Conservation (phyloP, 2,888 invertebrate species). For the Podotricha telesiphe region DNA sequence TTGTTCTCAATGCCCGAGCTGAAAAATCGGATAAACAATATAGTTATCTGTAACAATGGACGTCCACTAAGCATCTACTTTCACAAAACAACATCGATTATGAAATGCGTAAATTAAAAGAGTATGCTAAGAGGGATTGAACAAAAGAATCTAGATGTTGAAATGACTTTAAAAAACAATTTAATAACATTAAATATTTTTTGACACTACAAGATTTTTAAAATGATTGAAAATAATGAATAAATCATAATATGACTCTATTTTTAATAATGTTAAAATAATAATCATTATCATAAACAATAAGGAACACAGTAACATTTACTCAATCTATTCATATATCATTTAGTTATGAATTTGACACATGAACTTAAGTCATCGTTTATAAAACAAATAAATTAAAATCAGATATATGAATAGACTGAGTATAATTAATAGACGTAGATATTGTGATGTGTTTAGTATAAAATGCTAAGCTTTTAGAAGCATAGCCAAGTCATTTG, state of each 20-base stretch:
- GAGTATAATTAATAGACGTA: conserved; percentile 7
- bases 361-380: background rate
- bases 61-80: conserved; percentile 51
- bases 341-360: background rate
- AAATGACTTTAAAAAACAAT: background rate
- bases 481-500: conserved; percentile 20
- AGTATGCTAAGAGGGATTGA: conserved; percentile 28
- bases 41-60: conserved; percentile 41
- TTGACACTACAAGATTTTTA: conserved; percentile 19
- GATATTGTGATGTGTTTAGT: conserved; percentile 20
- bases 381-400: background rate
- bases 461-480: conserved; percentile 21
- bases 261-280: conserved; percentile 2
- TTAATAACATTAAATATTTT: background rate
- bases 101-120: conserved; percentile 38
- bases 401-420: background rate
- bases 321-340: conserved; percentile 14
- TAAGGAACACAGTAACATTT: conserved; percentile 7
- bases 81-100: conserved; percentile 62
- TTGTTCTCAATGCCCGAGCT: conserved; percentile 98
- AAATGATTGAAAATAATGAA: background rate
- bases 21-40: conserved; percentile 67
- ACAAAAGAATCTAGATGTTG: conserved; percentile 14
- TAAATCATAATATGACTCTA: conserved; percentile 19
- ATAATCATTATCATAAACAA: background rate